These are phyloP conservation scores for Drosophila subobscura DNA, from an alignment of 1,140 invertebrate species.

Conservation along the genomic window DNA sequence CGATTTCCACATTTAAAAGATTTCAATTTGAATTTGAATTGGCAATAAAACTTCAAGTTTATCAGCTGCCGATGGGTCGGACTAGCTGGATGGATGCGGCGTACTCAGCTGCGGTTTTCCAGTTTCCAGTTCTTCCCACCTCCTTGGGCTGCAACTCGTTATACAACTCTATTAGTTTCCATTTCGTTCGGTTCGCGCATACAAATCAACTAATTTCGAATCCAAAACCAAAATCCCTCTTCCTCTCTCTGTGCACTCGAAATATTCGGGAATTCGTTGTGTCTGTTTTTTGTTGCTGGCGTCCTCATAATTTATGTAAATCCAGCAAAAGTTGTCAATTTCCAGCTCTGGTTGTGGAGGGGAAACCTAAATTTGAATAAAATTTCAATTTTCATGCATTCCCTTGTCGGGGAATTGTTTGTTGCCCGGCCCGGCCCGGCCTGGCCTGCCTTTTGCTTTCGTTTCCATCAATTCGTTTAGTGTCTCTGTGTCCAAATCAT, in stretches of 20 bases:
- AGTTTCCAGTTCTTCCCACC: conserved; percentile 52
- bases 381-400: conserved; percentile 77
- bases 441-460: not conserved
- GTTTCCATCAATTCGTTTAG: conserved; percentile 17
- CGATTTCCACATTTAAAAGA: conserved; percentile 46
- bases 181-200: conserved; percentile 57
- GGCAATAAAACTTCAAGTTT: conserved; percentile 73
- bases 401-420: conserved; percentile 9
- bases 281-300: conserved; percentile 25
- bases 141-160: conserved; percentile 47
- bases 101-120: conserved; percentile 30
- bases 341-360: conserved; percentile 36
- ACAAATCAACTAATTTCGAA: conserved; percentile 74
- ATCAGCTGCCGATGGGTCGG: conserved; percentile 65
- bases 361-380: conserved; percentile 58
- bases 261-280: not conserved
- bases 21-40: conserved; percentile 69
- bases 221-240: conserved; percentile 2
- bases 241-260: conserved; percentile 26
- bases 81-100: too few species aligned
- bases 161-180: conserved; percentile 78
- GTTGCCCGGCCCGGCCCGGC: too few species aligned
- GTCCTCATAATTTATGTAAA: conserved; percentile 76
- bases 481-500: conserved; percentile 28
- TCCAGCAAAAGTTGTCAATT: conserved; percentile 45